A percentile compares a stretch with the other conserved stretches of the same genome.
phyloP scores from a whole-genome alignment of 2,888 invertebrate genomes.

The Phorcus lineatus region DNA sequence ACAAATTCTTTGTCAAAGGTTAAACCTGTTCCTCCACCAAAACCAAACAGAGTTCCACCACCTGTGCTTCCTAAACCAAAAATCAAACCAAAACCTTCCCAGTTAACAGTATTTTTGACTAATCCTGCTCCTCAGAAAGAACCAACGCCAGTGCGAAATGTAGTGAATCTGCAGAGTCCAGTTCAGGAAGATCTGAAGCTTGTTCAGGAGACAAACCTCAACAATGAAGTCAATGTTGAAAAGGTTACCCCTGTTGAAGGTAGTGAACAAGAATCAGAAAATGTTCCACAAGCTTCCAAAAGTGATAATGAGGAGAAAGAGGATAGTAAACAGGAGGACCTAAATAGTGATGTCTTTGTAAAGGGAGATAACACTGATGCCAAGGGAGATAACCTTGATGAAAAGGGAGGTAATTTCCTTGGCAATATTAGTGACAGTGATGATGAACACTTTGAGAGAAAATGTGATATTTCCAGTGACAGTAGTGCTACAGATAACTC shows the following conservation, averaged over 20 bases:
- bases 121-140: too few species aligned
- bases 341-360: too few species aligned
- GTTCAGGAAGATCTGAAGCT: neutral
- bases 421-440: neutral
- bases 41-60: neutral
- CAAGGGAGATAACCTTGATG: neutral
- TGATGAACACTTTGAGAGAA: slow-evolving; percentile 1
- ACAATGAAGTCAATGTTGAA: neutral
- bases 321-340: too few species aligned
- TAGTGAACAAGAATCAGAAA: too few species aligned
- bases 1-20: too few species aligned
- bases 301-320: too few species aligned
- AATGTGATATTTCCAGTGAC: neutral
- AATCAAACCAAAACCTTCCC: neutral
- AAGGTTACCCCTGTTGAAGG: too few species aligned
- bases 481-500: neutral
- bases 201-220: neutral
- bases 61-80: neutral
- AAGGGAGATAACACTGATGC: neutral
- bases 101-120: too few species aligned
- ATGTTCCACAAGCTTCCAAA: too few species aligned
- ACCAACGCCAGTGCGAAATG: neutral
- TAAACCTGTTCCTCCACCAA: neutral
- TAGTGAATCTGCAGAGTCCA: neutral
- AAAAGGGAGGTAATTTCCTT: neutral